Evolutionary conservation across 2,113 vertebrate genomes (phyloP).

Genomic region (Platichthys flesus): DNA sequence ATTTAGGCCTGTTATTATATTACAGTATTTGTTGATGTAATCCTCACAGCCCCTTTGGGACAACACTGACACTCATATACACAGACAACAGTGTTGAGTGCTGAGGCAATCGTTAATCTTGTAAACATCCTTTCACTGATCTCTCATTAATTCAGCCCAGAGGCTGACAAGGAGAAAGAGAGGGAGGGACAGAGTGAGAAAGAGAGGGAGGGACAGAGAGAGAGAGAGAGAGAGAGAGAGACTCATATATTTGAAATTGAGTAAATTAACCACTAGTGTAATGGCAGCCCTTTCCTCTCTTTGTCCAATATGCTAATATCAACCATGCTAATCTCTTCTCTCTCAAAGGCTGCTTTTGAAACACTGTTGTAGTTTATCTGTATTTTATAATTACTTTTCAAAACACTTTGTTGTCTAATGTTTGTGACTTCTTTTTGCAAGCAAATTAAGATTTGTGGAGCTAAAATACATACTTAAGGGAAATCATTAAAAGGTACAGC

Average conservation of each 20-base stretch:
- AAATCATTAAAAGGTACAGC: neutral
- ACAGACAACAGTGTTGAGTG: conserved; percentile 41
- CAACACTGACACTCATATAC: conserved; percentile 41
- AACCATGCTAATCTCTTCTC: conserved; percentile 28
- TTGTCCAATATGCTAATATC: conserved; percentile 49
- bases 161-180: conserved; percentile 41
- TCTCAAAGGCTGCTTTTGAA: conserved; percentile 27
- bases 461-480: neutral
- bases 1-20: neutral
- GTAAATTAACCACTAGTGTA: conserved; percentile 45
- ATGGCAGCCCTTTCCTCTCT: conserved; percentile 37
- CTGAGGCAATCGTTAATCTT: conserved; percentile 72
- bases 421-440: conserved; percentile 11
- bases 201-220: neutral
- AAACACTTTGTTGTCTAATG: conserved; percentile 1
- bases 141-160: conserved; percentile 73
- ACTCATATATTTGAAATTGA: conserved; percentile 42
- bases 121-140: conserved; percentile 73
- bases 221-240: neutral
- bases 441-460: neutral
- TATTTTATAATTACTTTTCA: conserved; percentile 28
- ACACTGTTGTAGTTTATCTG: conserved; percentile 19
- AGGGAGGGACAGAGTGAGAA: neutral
- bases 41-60: conserved; percentile 45
- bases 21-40: conserved; percentile 37